Evolutionary conservation across 2,888 invertebrate species (phyloP), one percentile per base, ranked within the genome.

Genomic region (Plagodis dolabraria): DNA sequence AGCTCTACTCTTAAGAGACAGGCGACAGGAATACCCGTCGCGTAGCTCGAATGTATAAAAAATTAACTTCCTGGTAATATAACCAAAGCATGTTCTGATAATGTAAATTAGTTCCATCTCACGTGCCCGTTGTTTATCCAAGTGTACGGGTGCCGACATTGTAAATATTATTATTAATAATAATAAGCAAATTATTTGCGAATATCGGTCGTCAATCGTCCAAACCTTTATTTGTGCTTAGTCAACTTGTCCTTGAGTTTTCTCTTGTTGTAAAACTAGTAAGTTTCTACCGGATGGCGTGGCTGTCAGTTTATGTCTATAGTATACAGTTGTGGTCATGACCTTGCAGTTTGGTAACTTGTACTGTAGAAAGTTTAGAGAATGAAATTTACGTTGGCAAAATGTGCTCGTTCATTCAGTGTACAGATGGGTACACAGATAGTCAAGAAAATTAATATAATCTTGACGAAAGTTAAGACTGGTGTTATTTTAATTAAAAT

Each of bases 171-270:
- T 52, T 48, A 33, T 44, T 9, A 9, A 56, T 62, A 58, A 53
- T 57, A 60, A 63, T 69, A 53, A 59, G 57, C 47, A 48, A 50
- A 64, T 57, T 45, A 51, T 59, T 47, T 56, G 51, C 55, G 42
- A 22, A 52, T 46, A 49, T 53, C 49, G 45, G 22, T 46, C 53
- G 48, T 60, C 52, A 52, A 38, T 60, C 33, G 51, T 8, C 44
- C 46, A 47, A 57, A 61, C 55, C 60, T 57, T 51, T 57, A 51
- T 51, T 57, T 54, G 48, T 52, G 47, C 44, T 40, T 45, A 57
- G 51, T 54, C 62, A 60, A 54, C 60, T 44, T 68, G 58, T 65
- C 65, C 63, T 64, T 58, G 45, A 45, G 33, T 53, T 63, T 62
- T 62, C 61, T 49, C 61, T 59, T 22, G 45, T 47, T 43, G 47